These are phyloP conservation scores for Archegozetes longisetosus DNA, from an alignment of 1,140 invertebrate species.

Conservation along the genomic window DNA sequence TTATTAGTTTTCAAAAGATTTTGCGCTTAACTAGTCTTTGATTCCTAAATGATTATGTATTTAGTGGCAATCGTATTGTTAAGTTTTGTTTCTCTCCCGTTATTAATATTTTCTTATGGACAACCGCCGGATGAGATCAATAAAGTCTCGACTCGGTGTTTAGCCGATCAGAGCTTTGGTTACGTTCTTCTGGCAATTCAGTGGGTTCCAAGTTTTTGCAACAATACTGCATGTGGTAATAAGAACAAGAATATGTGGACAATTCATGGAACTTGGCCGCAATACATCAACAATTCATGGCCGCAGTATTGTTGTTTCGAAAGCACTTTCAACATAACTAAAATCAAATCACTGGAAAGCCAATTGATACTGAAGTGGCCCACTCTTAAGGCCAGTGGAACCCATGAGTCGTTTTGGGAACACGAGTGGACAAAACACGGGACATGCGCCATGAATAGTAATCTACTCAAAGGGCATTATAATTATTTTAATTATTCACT, in stretches of 20 bases:
- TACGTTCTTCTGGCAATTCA: constrained; percentile 7
- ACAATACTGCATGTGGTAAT: background rate
- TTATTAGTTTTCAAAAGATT: no score
- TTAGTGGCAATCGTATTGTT: background rate
- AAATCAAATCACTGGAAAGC: constrained; percentile 7
- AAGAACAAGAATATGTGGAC: constrained; percentile 10
- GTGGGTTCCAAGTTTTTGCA: constrained; percentile 10
- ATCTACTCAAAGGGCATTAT: constrained; percentile 14
- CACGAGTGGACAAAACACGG: constrained; percentile 20
- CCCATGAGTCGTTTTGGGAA: constrained; percentile 17
- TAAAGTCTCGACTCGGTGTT: background rate
- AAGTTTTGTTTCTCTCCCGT: background rate
- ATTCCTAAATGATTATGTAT: background rate
- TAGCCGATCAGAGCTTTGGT: background rate
- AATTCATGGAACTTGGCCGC: constrained; percentile 19
- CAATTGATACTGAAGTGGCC: constrained; percentile 16
- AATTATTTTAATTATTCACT: constrained; percentile 18
- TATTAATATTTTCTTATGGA: no score
- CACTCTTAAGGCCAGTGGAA: constrained; percentile 5
- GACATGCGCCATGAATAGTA: constrained; percentile 16
- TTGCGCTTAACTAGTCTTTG: no score
- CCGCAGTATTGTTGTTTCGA: constrained; percentile 16
- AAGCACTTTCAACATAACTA: constrained; percentile 9
- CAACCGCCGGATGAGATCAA: background rate
- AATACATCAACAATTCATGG: background rate